Evolutionary conservation across 2,888 invertebrate genomes (phyloP).

Genomic region (Argynnis bischoffii): DNA sequence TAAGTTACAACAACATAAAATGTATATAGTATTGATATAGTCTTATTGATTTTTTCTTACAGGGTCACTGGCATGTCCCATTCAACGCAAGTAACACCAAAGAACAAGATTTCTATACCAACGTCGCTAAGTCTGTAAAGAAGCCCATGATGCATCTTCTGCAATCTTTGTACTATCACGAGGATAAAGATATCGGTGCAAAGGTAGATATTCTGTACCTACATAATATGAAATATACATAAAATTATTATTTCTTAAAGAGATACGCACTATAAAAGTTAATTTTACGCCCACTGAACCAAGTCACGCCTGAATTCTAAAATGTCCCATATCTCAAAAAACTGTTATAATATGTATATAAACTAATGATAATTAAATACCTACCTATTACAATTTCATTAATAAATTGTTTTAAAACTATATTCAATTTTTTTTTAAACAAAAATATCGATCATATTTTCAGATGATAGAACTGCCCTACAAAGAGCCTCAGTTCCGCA

Average conservation of each 20-base stretch:
- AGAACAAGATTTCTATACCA: constrained; percentile 55
- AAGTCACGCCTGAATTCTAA: no score
- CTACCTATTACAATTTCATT: no score
- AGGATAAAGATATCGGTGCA: constrained; percentile 51
- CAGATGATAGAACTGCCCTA: constrained; percentile 63
- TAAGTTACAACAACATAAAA: no score
- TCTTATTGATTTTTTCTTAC: constrained; percentile 4
- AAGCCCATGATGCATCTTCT: constrained; percentile 56
- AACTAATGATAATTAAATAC: no score
- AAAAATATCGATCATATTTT: constrained; percentile 3
- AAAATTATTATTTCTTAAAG: no score
- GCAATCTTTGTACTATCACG: constrained; percentile 50
- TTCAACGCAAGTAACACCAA: constrained; percentile 50
- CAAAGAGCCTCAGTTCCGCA: constrained; percentile 58
- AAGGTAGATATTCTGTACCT: constrained; percentile 44
- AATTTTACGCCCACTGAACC: no score
- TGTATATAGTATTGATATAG: neutral
- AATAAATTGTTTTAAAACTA: no score
- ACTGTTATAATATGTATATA: no score
- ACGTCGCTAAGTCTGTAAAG: constrained; percentile 46
- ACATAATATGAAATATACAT: neutral
- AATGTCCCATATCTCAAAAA: no score
- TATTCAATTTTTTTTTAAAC: no score
- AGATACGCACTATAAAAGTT: no score
- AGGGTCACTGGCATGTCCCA: constrained; percentile 62